Percentiles rank a stretch among this genome's conserved stretches.
phyloP scores from a whole-genome alignment of 2,888 invertebrate genomes.

The Nebria salina region DNA sequence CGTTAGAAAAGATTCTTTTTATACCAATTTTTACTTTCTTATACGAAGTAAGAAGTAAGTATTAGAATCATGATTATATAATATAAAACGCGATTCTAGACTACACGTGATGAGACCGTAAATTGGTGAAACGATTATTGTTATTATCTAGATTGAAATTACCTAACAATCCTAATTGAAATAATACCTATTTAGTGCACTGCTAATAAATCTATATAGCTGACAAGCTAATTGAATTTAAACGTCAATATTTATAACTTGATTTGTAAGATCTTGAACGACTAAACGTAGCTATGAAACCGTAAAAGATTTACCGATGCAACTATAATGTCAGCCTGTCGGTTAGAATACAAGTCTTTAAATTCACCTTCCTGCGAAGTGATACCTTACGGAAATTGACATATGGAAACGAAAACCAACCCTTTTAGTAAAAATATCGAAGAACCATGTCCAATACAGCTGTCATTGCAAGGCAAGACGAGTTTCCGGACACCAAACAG shows the following conservation, averaged over 20 bases:
- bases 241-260: not conserved
- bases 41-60: too few species aligned
- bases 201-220: not conserved
- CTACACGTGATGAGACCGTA: not conserved
- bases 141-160: not conserved
- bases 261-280: not conserved
- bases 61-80: too few species aligned
- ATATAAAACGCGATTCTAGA: not conserved
- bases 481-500: constrained; percentile 8
- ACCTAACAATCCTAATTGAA: not conserved
- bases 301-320: constrained; percentile 20
- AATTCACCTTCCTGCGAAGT: not conserved
- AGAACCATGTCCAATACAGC: not conserved
- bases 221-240: not conserved
- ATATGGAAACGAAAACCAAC: not conserved
- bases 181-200: not conserved
- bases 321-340: not conserved
- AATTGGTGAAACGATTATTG: not conserved
- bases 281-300: constrained; percentile 17
- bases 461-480: constrained; percentile 10
- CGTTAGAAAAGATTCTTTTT: not conserved
- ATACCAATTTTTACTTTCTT: not conserved
- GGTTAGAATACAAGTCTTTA: not conserved
- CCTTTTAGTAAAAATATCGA: constrained; percentile 1
- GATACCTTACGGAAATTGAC: not conserved